A percentile compares a stretch with the other conserved stretches of the same genome.
phyloP scores from a whole-genome alignment of 2,797 vertebrate genomes.

The Amphiprion clarkii region DNA sequence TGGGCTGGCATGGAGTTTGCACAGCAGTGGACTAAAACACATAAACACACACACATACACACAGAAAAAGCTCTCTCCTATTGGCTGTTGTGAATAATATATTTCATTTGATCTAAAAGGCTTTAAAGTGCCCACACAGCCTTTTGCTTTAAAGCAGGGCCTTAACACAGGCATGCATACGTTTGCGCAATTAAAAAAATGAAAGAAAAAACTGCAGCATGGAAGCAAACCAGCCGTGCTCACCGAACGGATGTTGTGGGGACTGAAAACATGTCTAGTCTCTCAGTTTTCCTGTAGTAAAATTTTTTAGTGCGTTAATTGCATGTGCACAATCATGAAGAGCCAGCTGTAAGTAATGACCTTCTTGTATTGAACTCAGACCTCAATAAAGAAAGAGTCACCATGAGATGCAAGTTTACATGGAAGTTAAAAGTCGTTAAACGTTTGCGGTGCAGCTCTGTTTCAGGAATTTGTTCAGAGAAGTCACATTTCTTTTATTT shows the following conservation, averaged over 20 bases:
- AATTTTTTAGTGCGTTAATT: constrained; percentile 49
- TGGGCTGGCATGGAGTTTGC: constrained; percentile 34
- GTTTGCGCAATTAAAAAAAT: constrained; percentile 56
- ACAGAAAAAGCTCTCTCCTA: constrained; percentile 23
- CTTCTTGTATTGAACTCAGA: constrained; percentile 36
- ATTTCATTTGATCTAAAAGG: constrained; percentile 52
- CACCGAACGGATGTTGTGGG: constrained; percentile 51
- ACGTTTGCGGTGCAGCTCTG: background rate
- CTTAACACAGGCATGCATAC: constrained; percentile 40
- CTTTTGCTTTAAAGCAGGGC: constrained; percentile 57
- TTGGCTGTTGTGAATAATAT: constrained; percentile 54
- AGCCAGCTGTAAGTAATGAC: constrained; percentile 40
- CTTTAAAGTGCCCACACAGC: constrained; percentile 58
- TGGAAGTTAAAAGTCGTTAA: background rate
- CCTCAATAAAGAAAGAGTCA: constrained; percentile 19
- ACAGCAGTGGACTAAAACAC: constrained; percentile 34
- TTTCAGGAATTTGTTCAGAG: background rate
- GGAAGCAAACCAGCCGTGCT: constrained; percentile 32
- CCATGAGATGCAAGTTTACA: constrained; percentile 10
- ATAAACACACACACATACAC: background rate
- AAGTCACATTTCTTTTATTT: background rate
- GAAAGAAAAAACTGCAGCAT: constrained; percentile 34
- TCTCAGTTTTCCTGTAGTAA: constrained; percentile 59
- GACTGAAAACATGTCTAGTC: constrained; percentile 51
- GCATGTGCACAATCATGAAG: constrained; percentile 37